phyloP scores from a whole-genome alignment of 1,140 invertebrate species.

The Drosophila yakuba region DNA sequence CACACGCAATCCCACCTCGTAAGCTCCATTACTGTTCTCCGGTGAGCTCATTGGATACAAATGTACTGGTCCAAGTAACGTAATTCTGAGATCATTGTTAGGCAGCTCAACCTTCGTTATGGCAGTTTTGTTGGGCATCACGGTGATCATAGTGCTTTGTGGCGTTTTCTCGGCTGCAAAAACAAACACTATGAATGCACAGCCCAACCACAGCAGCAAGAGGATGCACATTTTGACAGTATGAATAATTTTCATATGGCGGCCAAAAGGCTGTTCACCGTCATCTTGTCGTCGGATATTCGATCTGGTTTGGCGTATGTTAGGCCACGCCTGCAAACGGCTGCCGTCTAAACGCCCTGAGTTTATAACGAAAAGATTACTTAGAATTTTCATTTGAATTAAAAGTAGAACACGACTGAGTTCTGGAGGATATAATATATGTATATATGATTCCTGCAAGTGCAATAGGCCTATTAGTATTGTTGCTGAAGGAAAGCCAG shows the following conservation, averaged over 20 bases:
- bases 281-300: background rate
- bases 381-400: conserved; percentile 18
- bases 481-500: too few relatives aligned
- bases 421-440: background rate
- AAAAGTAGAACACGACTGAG: background rate
- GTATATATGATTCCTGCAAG: too few relatives aligned
- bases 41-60: background rate
- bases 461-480: too few relatives aligned
- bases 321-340: background rate
- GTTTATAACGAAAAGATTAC: background rate
- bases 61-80: conserved; percentile 1
- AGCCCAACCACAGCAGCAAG: background rate
- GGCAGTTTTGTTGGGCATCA: conserved; percentile 10
- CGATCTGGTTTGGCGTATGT: background rate
- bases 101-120: background rate
- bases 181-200: background rate
- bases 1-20: conserved; percentile 1
- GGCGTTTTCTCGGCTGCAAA: background rate
- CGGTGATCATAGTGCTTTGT: background rate
- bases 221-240: conserved; percentile 11
- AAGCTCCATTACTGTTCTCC: too few relatives aligned
- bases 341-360: background rate
- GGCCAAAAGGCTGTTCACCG: background rate
- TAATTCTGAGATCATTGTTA: background rate
- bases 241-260: background rate